A percentile compares a stretch with the other conserved stretches of the same genome.
Evolutionary conservation across 2,888 invertebrate species (phyloP).

Genomic region (Pseudoips prasinana): DNA sequence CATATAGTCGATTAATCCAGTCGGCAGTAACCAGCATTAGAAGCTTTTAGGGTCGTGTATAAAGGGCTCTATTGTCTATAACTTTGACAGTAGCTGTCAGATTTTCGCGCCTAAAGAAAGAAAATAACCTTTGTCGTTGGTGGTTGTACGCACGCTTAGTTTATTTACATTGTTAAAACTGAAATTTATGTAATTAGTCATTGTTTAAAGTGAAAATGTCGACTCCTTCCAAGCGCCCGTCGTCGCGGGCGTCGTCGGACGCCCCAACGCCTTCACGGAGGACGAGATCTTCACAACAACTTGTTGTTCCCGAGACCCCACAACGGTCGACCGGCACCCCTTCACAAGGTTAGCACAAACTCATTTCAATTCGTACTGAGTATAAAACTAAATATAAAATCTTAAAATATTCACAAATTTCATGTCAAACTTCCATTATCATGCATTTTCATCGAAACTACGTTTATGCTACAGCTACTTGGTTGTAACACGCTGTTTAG

Average conservation of each 20-base stretch:
- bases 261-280: conserved; percentile 71
- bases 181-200: conserved; percentile 2
- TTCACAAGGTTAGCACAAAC: conserved; percentile 50
- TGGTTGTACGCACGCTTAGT: neutral
- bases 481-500: too few relatives aligned
- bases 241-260: conserved; percentile 71
- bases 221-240: conserved; percentile 67
- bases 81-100: conserved; percentile 16
- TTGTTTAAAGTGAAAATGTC: conserved; percentile 52
- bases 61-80: too few relatives aligned
- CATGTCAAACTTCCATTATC: too few relatives aligned
- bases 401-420: too few relatives aligned
- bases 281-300: conserved; percentile 68
- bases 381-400: too few relatives aligned
- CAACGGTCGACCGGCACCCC: conserved; percentile 70
- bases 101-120: conserved; percentile 25
- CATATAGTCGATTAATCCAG: conserved; percentile 24
- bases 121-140: conserved; percentile 11
- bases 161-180: conserved; percentile 11
- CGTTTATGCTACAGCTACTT: too few relatives aligned
- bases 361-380: too few relatives aligned
- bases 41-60: too few relatives aligned
- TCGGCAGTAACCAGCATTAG: neutral
- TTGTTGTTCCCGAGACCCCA: conserved; percentile 75
- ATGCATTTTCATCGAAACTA: too few relatives aligned